Evolutionary conservation across 2,113 vertebrate genomes (phyloP).

Genomic region (Okapia johnstoni): DNA sequence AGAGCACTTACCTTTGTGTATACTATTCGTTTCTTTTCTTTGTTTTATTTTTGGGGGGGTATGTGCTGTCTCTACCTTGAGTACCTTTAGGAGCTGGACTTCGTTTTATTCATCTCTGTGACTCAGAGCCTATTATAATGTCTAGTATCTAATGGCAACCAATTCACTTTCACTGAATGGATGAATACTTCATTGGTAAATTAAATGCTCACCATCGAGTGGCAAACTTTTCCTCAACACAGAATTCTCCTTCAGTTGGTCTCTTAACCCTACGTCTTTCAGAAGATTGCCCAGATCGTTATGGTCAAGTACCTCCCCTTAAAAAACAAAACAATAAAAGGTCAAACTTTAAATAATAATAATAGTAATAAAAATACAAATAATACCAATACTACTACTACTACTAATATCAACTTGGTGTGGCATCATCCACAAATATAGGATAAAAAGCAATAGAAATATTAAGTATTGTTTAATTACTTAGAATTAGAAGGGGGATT

Average conservation of each 20-base stretch:
- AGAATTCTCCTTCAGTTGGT: not conserved
- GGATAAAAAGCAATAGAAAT: not conserved
- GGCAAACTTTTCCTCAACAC: slow-evolving; percentile 34
- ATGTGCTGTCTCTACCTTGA: not conserved
- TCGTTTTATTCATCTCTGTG: not conserved
- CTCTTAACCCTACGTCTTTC: slow-evolving; percentile 35
- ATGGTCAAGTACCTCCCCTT: slow-evolving; percentile 36
- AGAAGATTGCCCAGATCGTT: slow-evolving; percentile 4
- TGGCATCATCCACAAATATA: not conserved
- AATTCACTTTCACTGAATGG: not conserved
- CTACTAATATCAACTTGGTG: not conserved
- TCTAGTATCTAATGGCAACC: not conserved
- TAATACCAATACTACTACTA: not conserved
- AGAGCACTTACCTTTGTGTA: not conserved
- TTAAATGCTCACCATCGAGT: slow-evolving; percentile 34
- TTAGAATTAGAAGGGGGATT: not conserved
- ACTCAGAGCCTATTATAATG: not conserved
- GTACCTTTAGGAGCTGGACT: not conserved
- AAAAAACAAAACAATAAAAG: not conserved
- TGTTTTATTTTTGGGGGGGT: not conserved
- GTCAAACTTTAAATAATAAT: not conserved
- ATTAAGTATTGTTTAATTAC: not conserved
- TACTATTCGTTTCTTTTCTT: not conserved
- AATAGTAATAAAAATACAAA: not conserved
- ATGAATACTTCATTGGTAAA: not conserved